These are phyloP conservation scores for Metopia argyrocephala DNA, from an alignment of 2,888 invertebrate species.

Conservation along the genomic window DNA sequence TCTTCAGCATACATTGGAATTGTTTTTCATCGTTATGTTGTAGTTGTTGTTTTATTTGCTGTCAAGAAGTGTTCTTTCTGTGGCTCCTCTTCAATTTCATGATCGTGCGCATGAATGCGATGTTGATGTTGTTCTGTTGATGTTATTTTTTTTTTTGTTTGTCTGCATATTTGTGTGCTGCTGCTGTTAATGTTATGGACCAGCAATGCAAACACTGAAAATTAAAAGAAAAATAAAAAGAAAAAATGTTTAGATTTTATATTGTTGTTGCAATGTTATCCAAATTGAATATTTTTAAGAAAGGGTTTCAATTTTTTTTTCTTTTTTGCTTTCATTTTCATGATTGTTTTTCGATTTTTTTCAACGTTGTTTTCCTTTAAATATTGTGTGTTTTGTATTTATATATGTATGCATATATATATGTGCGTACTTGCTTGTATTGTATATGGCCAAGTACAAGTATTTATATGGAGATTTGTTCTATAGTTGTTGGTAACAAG, in stretches of 20 bases:
- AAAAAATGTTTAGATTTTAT: constrained; percentile 35
- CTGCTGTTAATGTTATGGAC: neutral
- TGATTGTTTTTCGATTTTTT: constrained; percentile 36
- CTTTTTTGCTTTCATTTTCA: constrained; percentile 62
- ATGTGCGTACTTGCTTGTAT: neutral
- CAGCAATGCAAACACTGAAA: neutral
- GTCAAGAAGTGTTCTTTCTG: constrained; percentile 39
- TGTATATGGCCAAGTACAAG: constrained; percentile 24
- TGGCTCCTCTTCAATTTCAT: constrained; percentile 32
- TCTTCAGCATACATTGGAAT: neutral
- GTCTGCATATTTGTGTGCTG: constrained; percentile 64
- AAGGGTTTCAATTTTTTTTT: constrained; percentile 48
- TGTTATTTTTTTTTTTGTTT: constrained; percentile 56
- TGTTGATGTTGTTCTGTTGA: constrained; percentile 63
- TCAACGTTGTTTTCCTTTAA: neutral
- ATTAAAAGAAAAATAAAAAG: neutral
- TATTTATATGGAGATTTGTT: constrained; percentile 49
- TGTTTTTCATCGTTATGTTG: constrained; percentile 21
- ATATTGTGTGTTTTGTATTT: neutral
- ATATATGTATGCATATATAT: neutral
- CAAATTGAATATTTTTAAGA: constrained; percentile 57
- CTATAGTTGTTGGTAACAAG: constrained; percentile 41
- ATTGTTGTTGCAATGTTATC: constrained; percentile 40
- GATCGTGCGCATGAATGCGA: neutral
- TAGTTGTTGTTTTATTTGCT: constrained; percentile 32